Conservation (phyloP, 2,113 vertebrate genomes). For the Podocnemis expansa region DNA sequence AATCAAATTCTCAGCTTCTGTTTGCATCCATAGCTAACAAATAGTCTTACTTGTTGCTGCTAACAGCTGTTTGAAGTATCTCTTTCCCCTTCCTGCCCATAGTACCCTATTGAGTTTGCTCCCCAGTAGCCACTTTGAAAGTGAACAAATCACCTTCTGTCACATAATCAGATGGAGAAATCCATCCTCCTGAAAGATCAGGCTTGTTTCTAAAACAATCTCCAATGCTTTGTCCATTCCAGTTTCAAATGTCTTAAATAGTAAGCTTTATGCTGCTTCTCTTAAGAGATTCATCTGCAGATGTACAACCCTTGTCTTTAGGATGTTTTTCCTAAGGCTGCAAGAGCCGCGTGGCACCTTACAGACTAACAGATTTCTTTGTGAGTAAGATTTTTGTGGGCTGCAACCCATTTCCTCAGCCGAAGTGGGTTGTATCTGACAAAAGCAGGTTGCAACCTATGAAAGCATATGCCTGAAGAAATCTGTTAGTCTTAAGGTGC, state of each 20-base stretch:
- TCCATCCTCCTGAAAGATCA: neutral
- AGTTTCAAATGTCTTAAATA: neutral
- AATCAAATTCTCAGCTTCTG: slow-evolving; percentile 37
- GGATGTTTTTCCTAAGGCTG: too few species aligned
- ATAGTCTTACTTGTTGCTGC: neutral
- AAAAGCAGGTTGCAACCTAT: too few species aligned
- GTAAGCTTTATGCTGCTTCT: neutral
- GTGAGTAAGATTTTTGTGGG: too few species aligned
- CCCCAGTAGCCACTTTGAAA: neutral
- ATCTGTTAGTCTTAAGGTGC: too few species aligned
- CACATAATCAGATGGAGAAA: neutral
- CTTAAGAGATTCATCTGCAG: neutral
- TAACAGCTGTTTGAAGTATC: neutral
- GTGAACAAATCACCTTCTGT: neutral
- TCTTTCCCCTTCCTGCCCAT: neutral
- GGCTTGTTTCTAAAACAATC: neutral
- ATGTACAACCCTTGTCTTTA: neutral
- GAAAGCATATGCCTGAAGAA: too few species aligned
- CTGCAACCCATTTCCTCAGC: too few species aligned
- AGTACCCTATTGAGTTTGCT: neutral
- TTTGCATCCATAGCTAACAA: neutral
- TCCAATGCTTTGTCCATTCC: neutral
- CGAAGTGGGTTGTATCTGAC: too few species aligned
- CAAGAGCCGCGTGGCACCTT: too few species aligned
- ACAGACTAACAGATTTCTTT: too few species aligned